These are phyloP conservation scores for Prionailurus viverrinus DNA, from an alignment of 2,113 vertebrate species.

Conservation along the genomic window DNA sequence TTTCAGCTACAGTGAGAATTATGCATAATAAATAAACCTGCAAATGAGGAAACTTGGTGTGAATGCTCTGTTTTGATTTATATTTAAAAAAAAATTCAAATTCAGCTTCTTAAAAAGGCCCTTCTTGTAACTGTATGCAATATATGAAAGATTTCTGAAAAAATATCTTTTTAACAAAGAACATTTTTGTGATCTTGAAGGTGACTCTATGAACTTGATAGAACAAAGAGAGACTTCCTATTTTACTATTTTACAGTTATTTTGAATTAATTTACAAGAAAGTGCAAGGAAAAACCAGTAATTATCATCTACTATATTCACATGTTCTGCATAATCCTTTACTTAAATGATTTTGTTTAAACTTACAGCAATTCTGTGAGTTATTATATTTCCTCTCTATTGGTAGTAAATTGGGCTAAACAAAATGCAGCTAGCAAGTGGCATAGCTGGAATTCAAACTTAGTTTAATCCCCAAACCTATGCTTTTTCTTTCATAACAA, in stretches of 20 bases:
- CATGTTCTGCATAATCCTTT: neutral
- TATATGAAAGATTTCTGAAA: neutral
- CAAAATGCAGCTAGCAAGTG: neutral
- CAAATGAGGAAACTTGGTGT: neutral
- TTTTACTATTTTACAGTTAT: conserved; percentile 1
- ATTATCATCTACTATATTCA: neutral
- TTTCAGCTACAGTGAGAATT: neutral
- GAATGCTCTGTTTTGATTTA: neutral
- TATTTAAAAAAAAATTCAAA: conserved; percentile 4
- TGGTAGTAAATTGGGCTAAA: neutral
- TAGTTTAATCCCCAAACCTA: neutral
- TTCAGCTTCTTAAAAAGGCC: neutral
- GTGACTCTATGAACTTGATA: neutral
- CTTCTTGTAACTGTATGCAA: neutral
- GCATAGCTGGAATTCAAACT: neutral
- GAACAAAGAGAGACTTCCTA: neutral
- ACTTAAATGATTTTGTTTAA: neutral
- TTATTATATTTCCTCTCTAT: neutral
- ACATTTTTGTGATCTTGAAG: neutral
- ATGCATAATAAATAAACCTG: neutral
- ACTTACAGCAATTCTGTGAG: neutral
- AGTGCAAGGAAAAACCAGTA: neutral
- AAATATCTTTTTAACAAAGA: neutral
- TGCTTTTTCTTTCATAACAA: neutral
- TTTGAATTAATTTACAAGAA: neutral